Base-by-base conservation (phyloP, 2,888 invertebrate genomes). In the Romanomermis culicivorax region DNA sequence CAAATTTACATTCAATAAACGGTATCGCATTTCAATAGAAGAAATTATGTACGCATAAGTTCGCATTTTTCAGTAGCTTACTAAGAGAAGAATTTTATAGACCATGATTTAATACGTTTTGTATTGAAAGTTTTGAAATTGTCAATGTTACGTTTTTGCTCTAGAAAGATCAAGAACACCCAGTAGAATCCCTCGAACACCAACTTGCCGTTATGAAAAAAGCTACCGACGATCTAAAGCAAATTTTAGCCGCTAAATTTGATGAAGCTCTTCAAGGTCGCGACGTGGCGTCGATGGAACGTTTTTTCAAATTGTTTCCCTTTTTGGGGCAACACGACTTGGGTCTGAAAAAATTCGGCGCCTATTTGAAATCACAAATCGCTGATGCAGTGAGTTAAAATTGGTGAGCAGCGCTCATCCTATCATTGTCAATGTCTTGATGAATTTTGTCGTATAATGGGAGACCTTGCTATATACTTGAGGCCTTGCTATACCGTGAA, bases 261-360 rank as follows among this genome's bases (percentile, higher is more conserved):
- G 85, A 88, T 63, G 87, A 88, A 66, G 87, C 95, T 2, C 83
- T 91, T 0, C 78, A 79, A 55, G 79, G 79, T 52, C 84, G 85
- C 63, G 91, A 95, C 70, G 77, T 85, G 45, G 82, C 83, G 0
- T 83, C 84, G 0, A 84, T 93, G 23, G 89, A 93, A 69, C 75
- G 93, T 55, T 85, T 93, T 68, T 95, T 95, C 70, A 93, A 93
- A 71, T 80, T 97, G 65, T 97, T 93, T 72, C 95, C 97, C 0
- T 75, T 93, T 57, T 75, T 99, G 7, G 87, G 87, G 23, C 81
- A 85, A 72, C 85, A 91, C 58, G 79, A 82, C 43, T 84, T 85
- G 63, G 95, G 95, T 0, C 43, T 52, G 52, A 25, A 52, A 20
- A 25, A 42, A 25, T 52, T 42, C 47, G 47, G 47, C 7, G 11